Conservation (phyloP, 2,113 vertebrate species). For the Poeciliopsis occidentalis region DNA sequence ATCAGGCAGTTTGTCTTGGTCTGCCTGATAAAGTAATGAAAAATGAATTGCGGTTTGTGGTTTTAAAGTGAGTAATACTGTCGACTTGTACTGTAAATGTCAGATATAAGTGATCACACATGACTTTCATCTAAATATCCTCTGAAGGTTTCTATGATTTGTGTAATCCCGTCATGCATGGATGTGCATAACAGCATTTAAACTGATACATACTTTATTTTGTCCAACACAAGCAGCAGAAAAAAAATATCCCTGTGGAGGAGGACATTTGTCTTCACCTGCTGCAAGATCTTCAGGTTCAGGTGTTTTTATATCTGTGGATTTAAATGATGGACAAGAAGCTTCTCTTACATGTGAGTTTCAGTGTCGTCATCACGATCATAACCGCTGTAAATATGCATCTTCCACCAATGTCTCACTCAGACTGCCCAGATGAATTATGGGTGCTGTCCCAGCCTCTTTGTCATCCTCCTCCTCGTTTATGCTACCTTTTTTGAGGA, state of each 20-base stretch:
- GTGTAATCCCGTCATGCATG: neutral
- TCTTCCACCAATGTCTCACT: slow-evolving; percentile 63
- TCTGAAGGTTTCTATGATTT: neutral
- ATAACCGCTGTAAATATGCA: slow-evolving; percentile 65
- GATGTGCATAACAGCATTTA: neutral
- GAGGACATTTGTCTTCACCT: neutral
- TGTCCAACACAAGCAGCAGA: neutral
- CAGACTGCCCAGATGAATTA: slow-evolving; percentile 77
- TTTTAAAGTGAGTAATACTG: neutral
- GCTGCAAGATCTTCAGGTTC: neutral
- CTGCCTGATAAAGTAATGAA: neutral
- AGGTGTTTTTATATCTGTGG: neutral
- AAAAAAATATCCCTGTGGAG: neutral
- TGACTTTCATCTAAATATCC: neutral
- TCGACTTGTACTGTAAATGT: neutral
- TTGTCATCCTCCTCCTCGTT: slow-evolving; percentile 32
- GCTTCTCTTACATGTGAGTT: slow-evolving; percentile 11
- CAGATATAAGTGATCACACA: neutral
- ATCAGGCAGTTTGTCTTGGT: neutral
- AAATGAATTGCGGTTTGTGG: neutral
- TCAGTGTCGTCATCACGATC: slow-evolving; percentile 63
- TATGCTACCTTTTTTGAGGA: slow-evolving; percentile 49
- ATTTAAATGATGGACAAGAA: slow-evolving; percentile 31
- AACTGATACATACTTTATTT: neutral
- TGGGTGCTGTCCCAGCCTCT: slow-evolving; percentile 56